Conservation (phyloP, 2,797 vertebrate genomes). For the Clarias fuscus region DNA sequence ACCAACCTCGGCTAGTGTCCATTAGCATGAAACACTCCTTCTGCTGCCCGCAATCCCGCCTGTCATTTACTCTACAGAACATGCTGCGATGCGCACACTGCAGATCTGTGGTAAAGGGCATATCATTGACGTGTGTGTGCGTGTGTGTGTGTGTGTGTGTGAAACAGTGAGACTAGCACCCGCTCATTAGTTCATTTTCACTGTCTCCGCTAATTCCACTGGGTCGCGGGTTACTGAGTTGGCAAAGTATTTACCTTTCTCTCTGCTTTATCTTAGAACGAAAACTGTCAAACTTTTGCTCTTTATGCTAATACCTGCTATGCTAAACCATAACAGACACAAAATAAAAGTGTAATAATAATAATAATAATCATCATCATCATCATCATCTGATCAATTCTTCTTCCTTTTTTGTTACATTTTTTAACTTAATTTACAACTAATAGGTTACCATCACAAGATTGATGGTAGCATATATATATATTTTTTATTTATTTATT, state of each 20-base stretch:
- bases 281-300: no score
- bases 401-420: neutral
- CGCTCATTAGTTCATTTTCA: neutral
- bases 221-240: neutral
- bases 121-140: neutral
- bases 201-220: constrained; percentile 12
- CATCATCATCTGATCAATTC: neutral
- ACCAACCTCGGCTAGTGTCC: neutral
- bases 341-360: no score
- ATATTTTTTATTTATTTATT: no score
- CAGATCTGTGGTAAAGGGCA: neutral
- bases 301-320: no score
- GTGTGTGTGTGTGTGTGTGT: neutral
- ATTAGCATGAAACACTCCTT: neutral
- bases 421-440: neutral
- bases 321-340: no score
- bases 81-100: neutral
- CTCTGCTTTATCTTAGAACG: no score
- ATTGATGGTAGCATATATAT: neutral
- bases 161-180: neutral
- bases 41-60: neutral
- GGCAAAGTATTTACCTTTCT: no score
- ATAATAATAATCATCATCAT: no score
- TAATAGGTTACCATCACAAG: neutral
- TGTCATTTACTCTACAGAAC: neutral